Evolutionary conservation across 1,140 invertebrate species (phyloP).

Genomic region (Varroa destructor): DNA sequence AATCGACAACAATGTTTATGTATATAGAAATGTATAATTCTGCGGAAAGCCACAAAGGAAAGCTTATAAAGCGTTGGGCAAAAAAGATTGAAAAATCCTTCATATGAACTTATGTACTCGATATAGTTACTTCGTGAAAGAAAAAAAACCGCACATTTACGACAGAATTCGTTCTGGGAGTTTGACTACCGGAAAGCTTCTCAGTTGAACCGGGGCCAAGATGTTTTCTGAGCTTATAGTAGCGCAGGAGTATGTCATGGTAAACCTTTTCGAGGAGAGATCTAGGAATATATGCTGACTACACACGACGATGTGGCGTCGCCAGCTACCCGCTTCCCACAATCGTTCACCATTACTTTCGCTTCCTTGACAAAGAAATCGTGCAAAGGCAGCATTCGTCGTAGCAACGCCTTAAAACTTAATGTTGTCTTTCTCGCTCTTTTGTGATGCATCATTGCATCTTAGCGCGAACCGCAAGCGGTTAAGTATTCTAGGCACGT

Average conservation of each 20-base stretch:
- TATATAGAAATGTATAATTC: no score
- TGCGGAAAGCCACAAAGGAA: no score
- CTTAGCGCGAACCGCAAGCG: no score
- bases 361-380: conserved; percentile 34
- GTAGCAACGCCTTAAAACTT: conserved; percentile 45
- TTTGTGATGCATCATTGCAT: no score
- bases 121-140: no score
- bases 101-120: no score
- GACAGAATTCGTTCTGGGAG: conserved; percentile 15
- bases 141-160: no score
- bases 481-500: no score
- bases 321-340: background rate
- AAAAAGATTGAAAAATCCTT: no score
- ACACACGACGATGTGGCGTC: background rate
- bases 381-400: conserved; percentile 46
- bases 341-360: background rate
- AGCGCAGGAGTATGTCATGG: conserved; percentile 53
- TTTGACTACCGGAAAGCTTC: conserved; percentile 54
- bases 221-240: conserved; percentile 57
- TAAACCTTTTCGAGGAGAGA: conserved; percentile 37
- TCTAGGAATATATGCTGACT: background rate
- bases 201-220: conserved; percentile 67
- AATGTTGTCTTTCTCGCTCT: no score
- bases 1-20: no score
- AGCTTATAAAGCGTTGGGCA: no score